phyloP scores from a whole-genome alignment of 2,113 vertebrate species.

The Alaudala cheleensis region DNA sequence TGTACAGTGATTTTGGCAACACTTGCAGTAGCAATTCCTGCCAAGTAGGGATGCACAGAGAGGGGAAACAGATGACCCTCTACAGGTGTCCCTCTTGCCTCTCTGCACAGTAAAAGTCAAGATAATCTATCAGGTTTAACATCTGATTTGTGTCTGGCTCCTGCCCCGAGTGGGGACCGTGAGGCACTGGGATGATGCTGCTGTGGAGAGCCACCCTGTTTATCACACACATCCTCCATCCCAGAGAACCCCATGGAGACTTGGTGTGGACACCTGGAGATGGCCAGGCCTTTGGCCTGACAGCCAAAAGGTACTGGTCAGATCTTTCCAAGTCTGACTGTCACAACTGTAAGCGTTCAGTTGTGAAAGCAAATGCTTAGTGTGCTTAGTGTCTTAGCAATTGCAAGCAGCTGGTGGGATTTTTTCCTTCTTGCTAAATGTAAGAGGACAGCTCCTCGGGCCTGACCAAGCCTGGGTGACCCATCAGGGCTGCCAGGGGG shows the following conservation, averaged over 20 bases:
- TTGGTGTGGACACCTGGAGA: not conserved
- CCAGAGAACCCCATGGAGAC: not conserved
- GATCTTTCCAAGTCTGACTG: not conserved
- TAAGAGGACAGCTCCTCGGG: not conserved
- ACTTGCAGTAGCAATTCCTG: not conserved
- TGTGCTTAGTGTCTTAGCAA: not conserved
- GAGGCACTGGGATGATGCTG: fast-evolving
- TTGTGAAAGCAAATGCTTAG: not conserved
- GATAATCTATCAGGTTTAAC: not conserved
- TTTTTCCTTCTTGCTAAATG: not conserved
- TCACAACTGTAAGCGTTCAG: not conserved
- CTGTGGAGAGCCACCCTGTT: not conserved
- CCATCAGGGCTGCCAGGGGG: fast-evolving
- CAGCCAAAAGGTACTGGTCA: not conserved
- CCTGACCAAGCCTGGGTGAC: not conserved
- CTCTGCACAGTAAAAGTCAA: not conserved
- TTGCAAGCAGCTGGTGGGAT: not conserved
- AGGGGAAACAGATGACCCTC: not conserved
- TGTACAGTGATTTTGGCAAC: not conserved
- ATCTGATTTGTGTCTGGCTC: not conserved
- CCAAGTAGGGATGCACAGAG: not conserved
- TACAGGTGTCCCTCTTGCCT: not conserved
- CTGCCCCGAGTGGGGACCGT: fast-evolving
- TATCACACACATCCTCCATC: fast-evolving
- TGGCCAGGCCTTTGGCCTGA: not conserved